These are phyloP conservation scores for Heliangelus exortis DNA, from an alignment of 2,797 vertebrate species.

Conservation along the genomic window DNA sequence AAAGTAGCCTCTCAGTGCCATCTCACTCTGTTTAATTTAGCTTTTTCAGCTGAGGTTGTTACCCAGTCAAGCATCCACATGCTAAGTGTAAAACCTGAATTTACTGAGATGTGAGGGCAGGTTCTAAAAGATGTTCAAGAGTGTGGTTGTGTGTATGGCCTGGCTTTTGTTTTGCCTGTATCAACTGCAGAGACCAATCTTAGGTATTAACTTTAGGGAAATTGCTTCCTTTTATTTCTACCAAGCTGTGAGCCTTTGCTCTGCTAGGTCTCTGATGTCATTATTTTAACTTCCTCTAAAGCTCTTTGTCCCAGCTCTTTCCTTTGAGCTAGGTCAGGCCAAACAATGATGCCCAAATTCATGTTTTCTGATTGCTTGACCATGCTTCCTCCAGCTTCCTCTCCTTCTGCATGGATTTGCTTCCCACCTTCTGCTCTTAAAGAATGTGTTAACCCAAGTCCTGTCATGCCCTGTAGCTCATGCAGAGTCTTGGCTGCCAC, in stretches of 20 bases:
- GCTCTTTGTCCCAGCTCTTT: background rate
- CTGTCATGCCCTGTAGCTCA: rapidly evolving
- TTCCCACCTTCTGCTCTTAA: background rate
- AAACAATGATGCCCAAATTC: background rate
- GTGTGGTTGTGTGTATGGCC: rapidly evolving
- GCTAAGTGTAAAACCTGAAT: background rate
- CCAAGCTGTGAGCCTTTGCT: background rate
- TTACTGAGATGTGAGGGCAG: background rate
- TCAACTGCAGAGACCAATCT: background rate
- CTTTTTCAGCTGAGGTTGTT: background rate
- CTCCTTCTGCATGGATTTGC: background rate
- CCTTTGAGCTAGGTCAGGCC: background rate
- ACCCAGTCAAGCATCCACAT: background rate
- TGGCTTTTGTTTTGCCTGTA: background rate
- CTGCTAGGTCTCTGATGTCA: background rate
- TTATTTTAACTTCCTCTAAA: background rate
- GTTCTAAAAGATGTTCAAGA: background rate
- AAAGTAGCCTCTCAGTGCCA: background rate
- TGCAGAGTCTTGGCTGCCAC: background rate
- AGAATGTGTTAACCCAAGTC: background rate
- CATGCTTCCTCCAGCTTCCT: background rate
- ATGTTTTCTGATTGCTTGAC: background rate
- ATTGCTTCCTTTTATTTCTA: background rate
- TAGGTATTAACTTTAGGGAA: no score
- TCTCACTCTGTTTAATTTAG: background rate